Evolutionary conservation across 1,140 invertebrate genomes (phyloP), one percentile per base, ranked within the genome.

Genomic region (Agraylea sexmaculata): DNA sequence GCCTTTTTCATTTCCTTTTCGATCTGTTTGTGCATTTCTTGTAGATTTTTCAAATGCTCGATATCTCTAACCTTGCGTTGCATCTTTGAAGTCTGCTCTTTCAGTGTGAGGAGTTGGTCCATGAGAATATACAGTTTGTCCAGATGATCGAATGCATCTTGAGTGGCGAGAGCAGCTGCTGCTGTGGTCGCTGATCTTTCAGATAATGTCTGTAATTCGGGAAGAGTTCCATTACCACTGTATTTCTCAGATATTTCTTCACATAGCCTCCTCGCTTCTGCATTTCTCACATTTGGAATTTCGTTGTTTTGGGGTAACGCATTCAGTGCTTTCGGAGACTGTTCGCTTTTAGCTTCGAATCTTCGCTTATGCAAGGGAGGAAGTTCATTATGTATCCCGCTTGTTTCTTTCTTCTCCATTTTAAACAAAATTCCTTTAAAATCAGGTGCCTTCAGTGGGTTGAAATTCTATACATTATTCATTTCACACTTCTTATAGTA

Each of bases 111-210:
- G 21, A 87, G 68, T 49, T 86, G 78, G 49, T 86, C 80, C 58
- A 86, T 73, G 6, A 87, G 58, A 34, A 74, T 70, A 46, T 83
- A 74, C 3, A 87, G 58, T 44, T 82, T 78, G 47, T 84, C 82
- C 42, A 87, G 55, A 52, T 87, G 83, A 49, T 84, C 80, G 19
- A 87, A 68, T 3, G 73, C 66, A 35, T 76, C 73, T 10, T 75
- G 58, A 0, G 70, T 68, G 15, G 62, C 62, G 42, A 72, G 60
- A 0, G 65, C 64, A 6, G 59, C 59, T 2, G 58, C 46, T 11
- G 72, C 69, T 3, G 62, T 32, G 5, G 66, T 57, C 33, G 46
- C 64, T 23, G 51, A 62, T 38, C 53, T 54, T 40, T 52, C 55
- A 2, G 54, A 68, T 12, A 64, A 40, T 3, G 59, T 54, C 34